Evolutionary conservation across 2,113 vertebrate genomes (phyloP).

Genomic region (Nothocercus nigrocapillus): DNA sequence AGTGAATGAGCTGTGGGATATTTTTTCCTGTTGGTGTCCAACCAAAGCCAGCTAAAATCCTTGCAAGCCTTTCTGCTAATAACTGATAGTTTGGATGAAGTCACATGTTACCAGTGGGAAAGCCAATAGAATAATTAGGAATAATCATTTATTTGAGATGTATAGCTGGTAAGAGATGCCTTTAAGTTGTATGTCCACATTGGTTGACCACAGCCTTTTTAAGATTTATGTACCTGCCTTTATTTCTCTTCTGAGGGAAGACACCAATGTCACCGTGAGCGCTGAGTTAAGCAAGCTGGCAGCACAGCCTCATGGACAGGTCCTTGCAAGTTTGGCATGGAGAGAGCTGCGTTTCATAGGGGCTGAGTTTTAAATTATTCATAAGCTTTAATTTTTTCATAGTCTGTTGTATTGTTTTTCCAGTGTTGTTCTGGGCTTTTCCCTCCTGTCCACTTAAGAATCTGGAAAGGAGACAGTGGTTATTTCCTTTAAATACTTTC

Average conservation of each 20-base stretch:
- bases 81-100: not conserved
- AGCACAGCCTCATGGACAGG: not conserved
- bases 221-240: not conserved
- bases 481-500: not conserved
- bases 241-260: not conserved
- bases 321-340: not conserved
- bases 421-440: not conserved
- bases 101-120: not conserved
- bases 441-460: not conserved
- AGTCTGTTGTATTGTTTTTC: not conserved
- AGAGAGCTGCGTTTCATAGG: not conserved
- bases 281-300: too few relatives aligned
- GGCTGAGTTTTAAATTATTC: not conserved
- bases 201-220: too few relatives aligned
- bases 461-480: not conserved
- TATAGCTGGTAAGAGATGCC: too few relatives aligned
- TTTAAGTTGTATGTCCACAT: not conserved
- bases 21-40: not conserved
- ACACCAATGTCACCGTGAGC: not conserved
- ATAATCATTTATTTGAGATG: not conserved
- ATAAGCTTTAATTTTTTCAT: not conserved
- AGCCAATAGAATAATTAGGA: not conserved
- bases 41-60: not conserved
- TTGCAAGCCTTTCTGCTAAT: not conserved
- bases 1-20: not conserved